Base-by-base conservation (phyloP, 2,113 vertebrate genomes). In the Coracopsis vasa region DNA sequence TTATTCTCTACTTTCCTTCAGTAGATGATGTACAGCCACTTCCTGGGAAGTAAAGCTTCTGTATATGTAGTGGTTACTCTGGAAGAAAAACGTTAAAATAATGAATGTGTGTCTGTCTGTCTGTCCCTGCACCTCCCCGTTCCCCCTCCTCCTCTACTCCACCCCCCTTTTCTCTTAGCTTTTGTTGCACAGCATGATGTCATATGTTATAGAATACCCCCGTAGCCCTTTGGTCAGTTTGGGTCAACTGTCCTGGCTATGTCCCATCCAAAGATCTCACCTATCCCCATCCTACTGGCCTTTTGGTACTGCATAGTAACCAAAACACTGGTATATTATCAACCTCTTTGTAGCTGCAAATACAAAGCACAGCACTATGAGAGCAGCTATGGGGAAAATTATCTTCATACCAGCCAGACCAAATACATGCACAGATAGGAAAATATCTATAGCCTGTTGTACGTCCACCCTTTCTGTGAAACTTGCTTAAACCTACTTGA, bases 1-100 rank as follows among this genome's bases (percentile, higher is more conserved):
- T 23, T 50, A 11, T 48, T 56, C 31, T 64, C 48, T 48, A 10
- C 17, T 64, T 90, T 42, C 12, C 14, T 33, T 16, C 11, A 64
- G 6, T 35, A 71, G 21, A 42, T 10, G 7, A 64, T 33, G 42
- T 35, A 13, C n/a, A 35, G 9, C 21, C 33, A 58, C 54, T 58
- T 58, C 33, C 33, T 35, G 21, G 56, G 56, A 35, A 24, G 56
- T 58, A 58, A 35, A 15, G 20, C 21, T 58, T 58, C 33, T 58
- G 33, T 15, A 24, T 24, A 58, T 35, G 13, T 23, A 58, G 7
- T 2, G 3, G 5, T 33, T 45, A 10, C 8, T 39, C 23, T 25
- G 23, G 28, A 79, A 51, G 37, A 45, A 21, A 74, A 80, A 41
- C 0, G 0, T 42, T 0, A 0, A 42, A 31, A 39, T n/a, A 6